Base-by-base conservation (phyloP, 2,888 invertebrate genomes). In the Acanthosepion lycidas region DNA sequence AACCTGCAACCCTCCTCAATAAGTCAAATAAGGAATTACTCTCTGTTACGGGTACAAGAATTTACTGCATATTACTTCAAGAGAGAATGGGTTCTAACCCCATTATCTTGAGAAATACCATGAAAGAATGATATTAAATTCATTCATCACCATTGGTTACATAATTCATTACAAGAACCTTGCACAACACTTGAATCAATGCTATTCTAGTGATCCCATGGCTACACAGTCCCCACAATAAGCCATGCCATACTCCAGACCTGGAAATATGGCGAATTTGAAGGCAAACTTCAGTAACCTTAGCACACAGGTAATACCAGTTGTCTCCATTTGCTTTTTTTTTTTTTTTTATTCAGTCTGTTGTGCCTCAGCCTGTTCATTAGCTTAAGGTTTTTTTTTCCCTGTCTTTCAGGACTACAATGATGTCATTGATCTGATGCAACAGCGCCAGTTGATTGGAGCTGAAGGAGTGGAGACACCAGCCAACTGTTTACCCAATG, bases 391-490 rank as follows among this genome's bases (percentile, higher is more conserved):
- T 9, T 28, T 92, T 4, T 33, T 12, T 12, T 5, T 92, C 48
- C 49, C 20, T 49, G 9, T 49, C 0, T 92, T 48, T 48, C 49
- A 92, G 51, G 92, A 92, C 28, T 49, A 92, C 33, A 94, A 91
- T 64, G 95, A 96, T 94, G 94, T 95, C 51, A 97, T 98, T 94
- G 99, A 99, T 97, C 98, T 99, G 93, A 98, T 99, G 96, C 99
- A 99, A 97, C 98, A 98, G 96, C 98, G 98, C 96, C 98, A 98
- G 96, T 98, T 99, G 95, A 97, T 99, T 95, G 98, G 99, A 0
- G 98, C 98, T 91, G 98, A 98, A 93, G 98, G 98, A 95, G 98
- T 99, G 94, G 98, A 98, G 96, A 98, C 98, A 18, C 98, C 99
- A 20, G 98, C 98, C 97, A 98, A 99, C 95, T 98, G 98, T 96